Conservation (phyloP, 2,888 invertebrate genomes). For the Thelaira solivaga region DNA sequence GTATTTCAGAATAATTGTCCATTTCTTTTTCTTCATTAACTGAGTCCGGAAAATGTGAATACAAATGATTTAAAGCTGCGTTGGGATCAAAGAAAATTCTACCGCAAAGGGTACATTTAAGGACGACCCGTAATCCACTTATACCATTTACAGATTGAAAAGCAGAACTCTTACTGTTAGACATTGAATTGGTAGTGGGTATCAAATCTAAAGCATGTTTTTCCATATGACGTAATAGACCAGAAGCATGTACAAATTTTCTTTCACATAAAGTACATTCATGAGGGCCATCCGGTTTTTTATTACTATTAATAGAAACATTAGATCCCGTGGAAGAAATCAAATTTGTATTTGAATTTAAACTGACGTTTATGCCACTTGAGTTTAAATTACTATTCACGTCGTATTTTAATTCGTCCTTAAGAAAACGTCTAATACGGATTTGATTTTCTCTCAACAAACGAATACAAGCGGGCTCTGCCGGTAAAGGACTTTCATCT, state of each 20-base stretch:
- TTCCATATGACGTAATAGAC: conserved; percentile 76
- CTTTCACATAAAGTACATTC: conserved; percentile 76
- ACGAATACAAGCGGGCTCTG: conserved; percentile 69
- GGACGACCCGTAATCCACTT: conserved; percentile 68
- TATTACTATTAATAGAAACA: conserved; percentile 42
- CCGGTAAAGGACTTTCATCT: conserved; percentile 61
- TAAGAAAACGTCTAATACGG: conserved; percentile 74
- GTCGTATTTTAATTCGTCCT: conserved; percentile 75
- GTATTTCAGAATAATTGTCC: conserved; percentile 64
- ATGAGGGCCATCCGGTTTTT: conserved; percentile 71
- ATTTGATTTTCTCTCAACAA: conserved; percentile 74
- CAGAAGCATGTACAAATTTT: conserved; percentile 76
- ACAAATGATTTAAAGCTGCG: conserved; percentile 69
- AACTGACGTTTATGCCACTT: not conserved
- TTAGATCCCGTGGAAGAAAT: conserved; percentile 22
- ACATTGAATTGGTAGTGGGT: conserved; percentile 63
- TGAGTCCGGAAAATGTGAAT: conserved; percentile 66
- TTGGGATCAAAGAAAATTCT: conserved; percentile 70
- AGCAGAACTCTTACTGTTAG: conserved; percentile 47
- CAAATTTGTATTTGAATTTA: not conserved
- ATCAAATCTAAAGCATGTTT: conserved; percentile 75
- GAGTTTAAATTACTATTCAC: conserved; percentile 62
- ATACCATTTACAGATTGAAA: conserved; percentile 51
- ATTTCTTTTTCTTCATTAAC: conserved; percentile 62
- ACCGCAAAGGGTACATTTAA: conserved; percentile 74